These are phyloP conservation scores for Dendrocopos noguchii DNA, from an alignment of 2,113 vertebrate species.

Conservation along the genomic window DNA sequence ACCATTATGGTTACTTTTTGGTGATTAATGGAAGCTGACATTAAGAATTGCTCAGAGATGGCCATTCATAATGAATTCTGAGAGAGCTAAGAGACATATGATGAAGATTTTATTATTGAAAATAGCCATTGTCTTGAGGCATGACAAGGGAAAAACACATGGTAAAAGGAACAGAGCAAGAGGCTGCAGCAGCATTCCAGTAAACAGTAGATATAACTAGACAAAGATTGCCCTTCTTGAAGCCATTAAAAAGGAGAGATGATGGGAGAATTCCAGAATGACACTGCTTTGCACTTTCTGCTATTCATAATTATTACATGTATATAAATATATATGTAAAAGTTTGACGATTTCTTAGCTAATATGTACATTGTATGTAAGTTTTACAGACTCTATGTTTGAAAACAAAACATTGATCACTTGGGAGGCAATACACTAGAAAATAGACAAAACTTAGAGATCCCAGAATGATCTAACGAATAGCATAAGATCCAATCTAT, in stretches of 20 bases:
- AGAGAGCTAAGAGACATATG: not conserved
- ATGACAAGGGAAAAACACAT: not conserved
- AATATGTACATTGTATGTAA: not conserved
- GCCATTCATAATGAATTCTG: not conserved
- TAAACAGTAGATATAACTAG: not conserved
- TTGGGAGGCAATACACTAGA: not conserved
- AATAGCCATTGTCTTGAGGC: not conserved
- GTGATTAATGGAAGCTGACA: not conserved
- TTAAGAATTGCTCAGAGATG: not conserved
- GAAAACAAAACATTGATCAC: not conserved
- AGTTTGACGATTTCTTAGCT: not conserved
- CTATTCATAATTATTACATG: not conserved
- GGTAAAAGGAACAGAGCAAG: not conserved
- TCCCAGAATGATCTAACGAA: not conserved
- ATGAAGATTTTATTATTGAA: not conserved
- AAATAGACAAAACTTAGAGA: not conserved
- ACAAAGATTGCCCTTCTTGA: not conserved
- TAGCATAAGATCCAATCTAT: not conserved
- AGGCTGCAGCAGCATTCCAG: not conserved
- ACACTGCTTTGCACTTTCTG: not conserved
- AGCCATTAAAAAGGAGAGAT: not conserved
- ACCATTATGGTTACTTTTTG: not conserved
- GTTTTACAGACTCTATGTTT: not conserved
- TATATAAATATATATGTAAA: not conserved
- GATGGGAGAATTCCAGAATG: not conserved